Conservation (phyloP, 1,140 invertebrate genomes). For the Pseudomyrmex flavicornis region DNA sequence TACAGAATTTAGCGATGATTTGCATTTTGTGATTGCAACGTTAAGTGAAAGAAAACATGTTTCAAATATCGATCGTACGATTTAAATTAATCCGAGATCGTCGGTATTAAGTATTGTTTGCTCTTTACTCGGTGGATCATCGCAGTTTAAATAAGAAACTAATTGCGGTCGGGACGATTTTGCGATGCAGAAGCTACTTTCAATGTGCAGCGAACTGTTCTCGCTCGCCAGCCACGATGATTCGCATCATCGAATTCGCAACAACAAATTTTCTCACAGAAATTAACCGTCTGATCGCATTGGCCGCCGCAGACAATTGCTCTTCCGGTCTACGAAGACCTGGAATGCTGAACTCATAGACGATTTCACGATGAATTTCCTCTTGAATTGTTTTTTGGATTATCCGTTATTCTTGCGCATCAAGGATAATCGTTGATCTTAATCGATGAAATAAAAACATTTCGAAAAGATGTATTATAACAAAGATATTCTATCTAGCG, state of each 20-base stretch:
- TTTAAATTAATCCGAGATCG: constrained; percentile 29
- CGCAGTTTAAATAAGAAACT: constrained; percentile 10
- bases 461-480: background rate
- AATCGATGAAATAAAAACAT: background rate
- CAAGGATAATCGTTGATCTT: background rate
- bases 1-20: too few relatives aligned
- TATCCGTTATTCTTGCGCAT: background rate
- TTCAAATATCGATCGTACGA: background rate
- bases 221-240: constrained; percentile 14
- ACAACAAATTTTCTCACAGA: constrained; percentile 62
- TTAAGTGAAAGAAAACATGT: background rate
- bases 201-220: constrained; percentile 51
- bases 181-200: constrained; percentile 43
- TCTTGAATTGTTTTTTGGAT: constrained; percentile 7
- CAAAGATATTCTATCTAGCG: too few relatives aligned
- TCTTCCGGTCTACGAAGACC: constrained; percentile 38
- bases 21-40: too few relatives aligned
- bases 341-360: constrained; percentile 33
- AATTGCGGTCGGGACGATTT: constrained; percentile 21
- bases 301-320: background rate
- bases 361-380: constrained; percentile 54
- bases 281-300: constrained; percentile 4
- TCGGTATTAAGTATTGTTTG: background rate
- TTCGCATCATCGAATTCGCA: constrained; percentile 59
- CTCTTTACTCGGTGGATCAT: background rate